These are phyloP conservation scores for Ornithoptera priamus DNA, from an alignment of 2,888 invertebrate species.

Conservation along the genomic window DNA sequence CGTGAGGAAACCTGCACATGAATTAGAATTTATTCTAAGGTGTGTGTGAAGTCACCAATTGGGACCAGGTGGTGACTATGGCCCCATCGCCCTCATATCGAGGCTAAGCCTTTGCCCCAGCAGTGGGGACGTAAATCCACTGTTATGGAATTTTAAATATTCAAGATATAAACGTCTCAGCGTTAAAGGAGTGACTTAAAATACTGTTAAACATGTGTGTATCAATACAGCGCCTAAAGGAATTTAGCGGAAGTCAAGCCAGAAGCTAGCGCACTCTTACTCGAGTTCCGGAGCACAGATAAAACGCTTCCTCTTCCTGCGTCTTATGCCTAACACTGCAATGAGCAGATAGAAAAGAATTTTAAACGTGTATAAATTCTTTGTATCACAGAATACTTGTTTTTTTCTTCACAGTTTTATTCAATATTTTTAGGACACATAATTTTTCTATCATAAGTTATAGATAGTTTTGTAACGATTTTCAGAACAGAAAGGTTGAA, in stretches of 20 bases:
- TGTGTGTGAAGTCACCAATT: no score
- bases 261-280: constrained; percentile 69
- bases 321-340: constrained; percentile 73
- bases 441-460: background rate
- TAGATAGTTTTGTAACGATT: background rate
- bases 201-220: constrained; percentile 31
- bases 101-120: no score
- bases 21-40: no score
- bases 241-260: constrained; percentile 54
- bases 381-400: constrained; percentile 38
- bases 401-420: background rate
- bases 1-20: no score
- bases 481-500: no score
- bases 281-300: constrained; percentile 75
- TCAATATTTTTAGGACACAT: no score
- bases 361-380: constrained; percentile 56
- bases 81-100: no score
- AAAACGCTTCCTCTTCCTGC: constrained; percentile 78
- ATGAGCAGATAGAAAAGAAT: constrained; percentile 70
- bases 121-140: no score
- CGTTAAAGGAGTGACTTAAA: constrained; percentile 47
- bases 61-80: no score
- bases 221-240: constrained; percentile 68
- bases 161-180: background rate
- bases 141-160: background rate